Percentiles rank a stretch among this genome's conserved stretches.
phyloP scores from a whole-genome alignment of 2,888 invertebrate genomes.

The Melangyna quadrimaculata region DNA sequence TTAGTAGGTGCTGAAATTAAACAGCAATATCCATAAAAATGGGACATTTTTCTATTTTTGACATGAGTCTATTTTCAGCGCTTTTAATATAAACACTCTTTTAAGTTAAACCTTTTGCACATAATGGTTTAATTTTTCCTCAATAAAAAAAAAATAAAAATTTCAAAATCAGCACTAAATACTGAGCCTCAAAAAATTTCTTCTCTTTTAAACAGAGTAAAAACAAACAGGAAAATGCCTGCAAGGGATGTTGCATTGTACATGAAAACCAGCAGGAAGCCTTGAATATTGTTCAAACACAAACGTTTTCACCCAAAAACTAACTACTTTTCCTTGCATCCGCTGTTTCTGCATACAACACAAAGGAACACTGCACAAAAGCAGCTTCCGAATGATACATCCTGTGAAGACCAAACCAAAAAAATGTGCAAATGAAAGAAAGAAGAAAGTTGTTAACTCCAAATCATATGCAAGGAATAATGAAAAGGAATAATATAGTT shows the following conservation, averaged over 20 bases:
- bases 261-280: slow-evolving; percentile 62
- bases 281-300: slow-evolving; percentile 15
- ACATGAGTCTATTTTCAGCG: too few species aligned
- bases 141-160: too few species aligned
- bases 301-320: slow-evolving; percentile 51
- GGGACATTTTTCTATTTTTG: too few species aligned
- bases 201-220: neutral
- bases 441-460: neutral
- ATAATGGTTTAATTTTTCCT: too few species aligned
- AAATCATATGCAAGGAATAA: neutral
- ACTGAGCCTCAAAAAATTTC: slow-evolving; percentile 10
- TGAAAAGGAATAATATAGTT: slow-evolving; percentile 7
- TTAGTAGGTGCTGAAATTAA: too few species aligned
- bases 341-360: slow-evolving; percentile 14
- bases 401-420: slow-evolving; percentile 22
- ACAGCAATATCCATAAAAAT: too few species aligned
- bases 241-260: slow-evolving; percentile 61
- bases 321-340: slow-evolving; percentile 12
- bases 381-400: slow-evolving; percentile 55
- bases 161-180: slow-evolving; percentile 19
- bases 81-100: too few species aligned
- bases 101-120: too few species aligned
- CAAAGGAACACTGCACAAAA: slow-evolving; percentile 32
- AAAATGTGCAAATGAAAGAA: neutral
- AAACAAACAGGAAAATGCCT: slow-evolving; percentile 59